Evolutionary conservation across 2,888 invertebrate genomes (phyloP).

Genomic region (Caradrina kadenii): DNA sequence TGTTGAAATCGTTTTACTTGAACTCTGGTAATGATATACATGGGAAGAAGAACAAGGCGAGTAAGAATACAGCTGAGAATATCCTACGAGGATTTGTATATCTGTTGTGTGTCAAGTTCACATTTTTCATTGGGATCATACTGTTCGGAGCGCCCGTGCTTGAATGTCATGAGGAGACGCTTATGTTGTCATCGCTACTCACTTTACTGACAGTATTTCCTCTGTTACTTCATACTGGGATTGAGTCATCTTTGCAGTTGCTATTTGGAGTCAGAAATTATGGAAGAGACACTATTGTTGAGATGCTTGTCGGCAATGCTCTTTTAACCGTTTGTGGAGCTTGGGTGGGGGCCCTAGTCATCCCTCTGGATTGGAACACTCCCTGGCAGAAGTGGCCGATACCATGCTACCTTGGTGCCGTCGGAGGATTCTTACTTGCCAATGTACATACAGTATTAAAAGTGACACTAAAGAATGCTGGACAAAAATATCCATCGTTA

Average conservation of each 20-base stretch:
- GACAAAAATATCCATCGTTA: constrained; percentile 80
- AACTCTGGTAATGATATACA: constrained; percentile 77
- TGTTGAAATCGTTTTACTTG: constrained; percentile 89
- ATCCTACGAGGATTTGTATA: constrained; percentile 87
- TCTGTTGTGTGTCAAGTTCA: constrained; percentile 82
- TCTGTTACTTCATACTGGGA: constrained; percentile 91
- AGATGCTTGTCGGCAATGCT: constrained; percentile 91
- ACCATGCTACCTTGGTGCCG: constrained; percentile 93
- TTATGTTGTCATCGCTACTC: constrained; percentile 92
- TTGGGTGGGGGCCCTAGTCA: constrained; percentile 96
- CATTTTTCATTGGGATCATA: constrained; percentile 91
- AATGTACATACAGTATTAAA: constrained; percentile 89
- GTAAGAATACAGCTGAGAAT: constrained; percentile 85
- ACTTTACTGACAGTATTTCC: constrained; percentile 92
- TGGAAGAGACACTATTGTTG: constrained; percentile 87
- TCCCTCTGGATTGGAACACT: constrained; percentile 97
- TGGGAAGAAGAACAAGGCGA: constrained; percentile 80
- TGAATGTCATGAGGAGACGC: constrained; percentile 92
- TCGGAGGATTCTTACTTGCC: constrained; percentile 91
- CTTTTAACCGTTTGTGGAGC: constrained; percentile 93
- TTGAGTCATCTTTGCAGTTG: constrained; percentile 89
- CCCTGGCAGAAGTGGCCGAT: constrained; percentile 97
- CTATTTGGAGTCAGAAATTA: constrained; percentile 88
- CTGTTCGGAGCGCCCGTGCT: constrained; percentile 93
- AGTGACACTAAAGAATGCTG: constrained; percentile 78